phyloP scores from a whole-genome alignment of 2,888 invertebrate species.

The Poecilobothrus nobilitatus region DNA sequence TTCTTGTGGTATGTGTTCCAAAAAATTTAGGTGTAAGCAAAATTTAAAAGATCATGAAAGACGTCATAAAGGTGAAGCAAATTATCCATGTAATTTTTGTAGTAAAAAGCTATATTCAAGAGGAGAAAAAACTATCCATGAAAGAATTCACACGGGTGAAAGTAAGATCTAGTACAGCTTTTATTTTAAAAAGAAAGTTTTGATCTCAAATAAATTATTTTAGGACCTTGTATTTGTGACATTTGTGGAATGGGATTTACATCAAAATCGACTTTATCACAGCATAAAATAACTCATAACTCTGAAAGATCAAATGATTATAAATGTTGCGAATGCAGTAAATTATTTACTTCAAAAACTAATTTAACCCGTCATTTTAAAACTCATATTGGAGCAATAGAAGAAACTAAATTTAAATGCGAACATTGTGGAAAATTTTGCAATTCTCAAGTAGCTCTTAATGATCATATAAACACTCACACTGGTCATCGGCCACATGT shows the following conservation, averaged over 20 bases:
- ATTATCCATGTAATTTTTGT: constrained; percentile 8
- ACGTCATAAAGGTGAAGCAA: constrained; percentile 10
- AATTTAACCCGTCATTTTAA: constrained; percentile 7
- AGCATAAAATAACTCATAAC: constrained; percentile 8
- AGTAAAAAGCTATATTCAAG: neutral
- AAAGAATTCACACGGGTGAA: constrained; percentile 10
- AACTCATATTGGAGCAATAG: constrained; percentile 9
- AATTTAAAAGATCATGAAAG: constrained; percentile 4
- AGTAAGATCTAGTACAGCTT: neutral
- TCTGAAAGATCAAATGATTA: neutral
- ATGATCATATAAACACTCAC: constrained; percentile 11
- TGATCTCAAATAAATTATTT: neutral
- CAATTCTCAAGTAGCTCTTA: neutral
- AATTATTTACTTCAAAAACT: constrained; percentile 7
- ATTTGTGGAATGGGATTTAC: constrained; percentile 7
- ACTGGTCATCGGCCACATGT: neutral
- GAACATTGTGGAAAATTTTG: constrained; percentile 9
- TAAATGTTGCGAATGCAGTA: neutral
- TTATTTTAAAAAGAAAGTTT: no score
- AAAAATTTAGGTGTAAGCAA: constrained; percentile 6
- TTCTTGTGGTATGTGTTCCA: neutral
- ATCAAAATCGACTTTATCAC: neutral
- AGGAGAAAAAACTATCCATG: constrained; percentile 7
- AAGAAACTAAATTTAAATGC: constrained; percentile 9
- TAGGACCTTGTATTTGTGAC: constrained; percentile 1